Base-by-base conservation (phyloP, 2,888 invertebrate species). In the Ochropleura leucogaster region DNA sequence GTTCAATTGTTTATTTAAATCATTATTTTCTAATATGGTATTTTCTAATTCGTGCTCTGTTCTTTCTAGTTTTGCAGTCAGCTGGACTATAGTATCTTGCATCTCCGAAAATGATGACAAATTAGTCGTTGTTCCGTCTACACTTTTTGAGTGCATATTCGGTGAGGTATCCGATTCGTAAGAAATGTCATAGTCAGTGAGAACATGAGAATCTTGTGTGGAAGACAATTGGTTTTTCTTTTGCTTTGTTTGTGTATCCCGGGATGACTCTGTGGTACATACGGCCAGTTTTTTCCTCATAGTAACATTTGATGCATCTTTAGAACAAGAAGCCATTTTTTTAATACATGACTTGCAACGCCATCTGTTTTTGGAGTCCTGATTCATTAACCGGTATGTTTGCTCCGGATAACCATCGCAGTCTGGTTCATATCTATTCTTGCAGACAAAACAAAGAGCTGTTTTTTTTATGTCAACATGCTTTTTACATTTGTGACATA, bases 91-190 rank as follows among this genome's bases (percentile, higher is more conserved):
- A 6, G 20, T 57, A 30, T 57, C 57, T 30, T 57, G 57, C n/a
- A 57, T 93, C 3, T 60, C 68, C 0, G 68, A 18, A 1, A 60
- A 12, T 40, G 68, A 60, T 0, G 30, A 57, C 14, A 57, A 40
- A 18, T 59, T 68, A 40, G 30, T 60, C 9, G 20, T 68, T 8
- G 59, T 68, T 4, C 67, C 67, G 57, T 57, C 57, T 16, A 55
- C 8, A 16, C 68, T 59, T 68, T 40, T 68, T 49, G 60, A 68
- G 4, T 40, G 40, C 42, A n/a, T 49, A 8, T 49, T 60, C n/a
- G 68, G 68, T 40, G 68, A 40, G n/a, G 47, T 59, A 8, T 68
- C 47, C 10, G 4, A n/a, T 40, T 68, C 68, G n/a, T 47, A 68
- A 18, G 68, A 60, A n/a, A 42, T 49, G 0, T 68, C 68, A 3